A percentile compares a stretch with the other conserved stretches of the same genome.
phyloP scores from a whole-genome alignment of 1,140 invertebrate species.

The Drosophila takahashii region DNA sequence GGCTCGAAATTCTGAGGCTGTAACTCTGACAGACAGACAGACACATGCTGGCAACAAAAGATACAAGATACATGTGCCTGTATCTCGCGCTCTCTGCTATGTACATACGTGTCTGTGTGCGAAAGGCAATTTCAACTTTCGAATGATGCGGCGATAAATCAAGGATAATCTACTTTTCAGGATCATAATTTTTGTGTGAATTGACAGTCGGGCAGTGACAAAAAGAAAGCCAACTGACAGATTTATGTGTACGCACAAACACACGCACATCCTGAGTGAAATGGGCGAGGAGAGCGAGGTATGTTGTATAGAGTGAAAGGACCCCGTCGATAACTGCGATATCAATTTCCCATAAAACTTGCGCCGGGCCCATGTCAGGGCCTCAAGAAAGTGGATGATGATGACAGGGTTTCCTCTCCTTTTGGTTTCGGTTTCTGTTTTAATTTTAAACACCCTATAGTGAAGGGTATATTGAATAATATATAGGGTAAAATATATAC shows the following conservation, averaged over 20 bases:
- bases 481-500: too few species aligned
- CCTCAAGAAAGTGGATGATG: slow-evolving; percentile 72
- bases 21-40: slow-evolving; percentile 50
- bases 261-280: slow-evolving; percentile 39
- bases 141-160: slow-evolving; percentile 84
- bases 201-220: slow-evolving; percentile 82
- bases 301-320: slow-evolving; percentile 27
- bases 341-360: slow-evolving; percentile 84
- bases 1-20: slow-evolving; percentile 55
- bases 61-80: slow-evolving; percentile 57
- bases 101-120: slow-evolving; percentile 31
- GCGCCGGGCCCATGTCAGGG: slow-evolving; percentile 36
- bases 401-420: slow-evolving; percentile 25
- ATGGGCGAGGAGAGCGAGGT: slow-evolving; percentile 5
- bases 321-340: slow-evolving; percentile 64
- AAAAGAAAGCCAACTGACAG: slow-evolving; percentile 83
- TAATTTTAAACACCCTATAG: neutral
- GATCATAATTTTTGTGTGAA: slow-evolving; percentile 85
- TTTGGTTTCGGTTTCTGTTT: neutral
- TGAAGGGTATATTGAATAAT: neutral
- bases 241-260: slow-evolving; percentile 81
- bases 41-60: slow-evolving; percentile 79
- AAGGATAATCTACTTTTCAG: slow-evolving; percentile 85
- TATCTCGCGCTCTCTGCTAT: slow-evolving; percentile 6
- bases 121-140: slow-evolving; percentile 78